Evolutionary conservation across 2,797 vertebrate species (phyloP), one percentile per base, ranked within the genome.

Genomic region (Falco biarmicus): DNA sequence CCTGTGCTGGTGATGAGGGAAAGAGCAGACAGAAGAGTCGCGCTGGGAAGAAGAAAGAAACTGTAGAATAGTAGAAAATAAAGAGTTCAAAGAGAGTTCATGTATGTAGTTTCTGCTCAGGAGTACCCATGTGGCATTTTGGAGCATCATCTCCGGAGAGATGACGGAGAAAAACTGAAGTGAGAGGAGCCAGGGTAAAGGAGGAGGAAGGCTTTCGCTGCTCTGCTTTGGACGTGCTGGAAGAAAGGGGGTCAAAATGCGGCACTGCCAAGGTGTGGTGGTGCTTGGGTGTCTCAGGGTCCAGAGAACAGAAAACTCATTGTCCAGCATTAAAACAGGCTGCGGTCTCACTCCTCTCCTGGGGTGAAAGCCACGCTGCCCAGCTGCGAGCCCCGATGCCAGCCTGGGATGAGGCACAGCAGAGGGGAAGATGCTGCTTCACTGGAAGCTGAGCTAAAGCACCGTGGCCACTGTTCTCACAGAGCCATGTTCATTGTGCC

Each of bases 391-490:
- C 26, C 32, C 37, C 16, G 43, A 41, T 4, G 5, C 31, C 54
- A 18, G 29, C 26, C 75, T 61, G 41, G 61, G 41, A 54, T 4
- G 6, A 54, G 41, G 34, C 28, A n/a, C 15, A 54, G 54, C 26
- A 24, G 54, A 54, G 13, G 47, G 29, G 65, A 60, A 73, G 53
- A 31, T 48, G 68, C 37, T 39, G 73, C 65, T 53, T 82, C 34
- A 50, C 13, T 11, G 59, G 28, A 71, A 84, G 66, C 59, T 47
- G 70, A 82, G 29, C 53, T 60, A 7, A 74, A 31, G 53, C 4
- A 1, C n/a, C 1, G 5, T 11, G 12, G 54, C 48, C 54, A 54
- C 32, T 1, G 0, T 11, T 45, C n/a, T 37, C 0, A 0, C 15
- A 20, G 61, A 41, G 37, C 26, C 15, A 19, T 5, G 34, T 48